Percentiles rank a stretch among this genome's conserved stretches.
Conservation (phyloP, 2,113 vertebrate genomes). For the Bettongia penicillata region DNA sequence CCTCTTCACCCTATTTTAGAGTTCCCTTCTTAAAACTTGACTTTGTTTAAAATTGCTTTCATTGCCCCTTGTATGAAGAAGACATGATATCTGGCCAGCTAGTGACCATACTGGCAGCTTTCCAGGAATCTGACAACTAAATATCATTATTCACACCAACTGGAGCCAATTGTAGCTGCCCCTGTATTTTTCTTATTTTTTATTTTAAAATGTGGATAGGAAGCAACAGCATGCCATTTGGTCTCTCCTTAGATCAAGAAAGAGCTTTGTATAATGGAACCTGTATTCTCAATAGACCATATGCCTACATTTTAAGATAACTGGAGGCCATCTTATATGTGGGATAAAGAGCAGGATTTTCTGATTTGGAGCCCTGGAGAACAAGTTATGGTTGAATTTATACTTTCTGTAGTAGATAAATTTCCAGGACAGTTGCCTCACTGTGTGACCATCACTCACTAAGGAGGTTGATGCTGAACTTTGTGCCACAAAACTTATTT, state of each 20-base stretch:
- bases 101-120: slow-evolving; percentile 57
- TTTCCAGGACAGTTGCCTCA: not conserved
- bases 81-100: slow-evolving; percentile 44
- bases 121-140: slow-evolving; percentile 72
- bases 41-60: slow-evolving; percentile 55
- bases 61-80: slow-evolving; percentile 30
- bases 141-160: slow-evolving; percentile 77
- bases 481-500: not conserved
- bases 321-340: slow-evolving; percentile 39
- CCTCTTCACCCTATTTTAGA: slow-evolving; percentile 36
- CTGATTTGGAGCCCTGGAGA: slow-evolving; percentile 49
- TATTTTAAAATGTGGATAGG: slow-evolving; percentile 62
- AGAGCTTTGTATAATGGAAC: slow-evolving; percentile 50
- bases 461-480: not conserved
- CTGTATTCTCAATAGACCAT: slow-evolving; percentile 25
- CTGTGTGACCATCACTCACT: slow-evolving; percentile 14
- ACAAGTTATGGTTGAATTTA: slow-evolving; percentile 3
- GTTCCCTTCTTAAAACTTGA: slow-evolving; percentile 52
- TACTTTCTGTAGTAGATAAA: slow-evolving; percentile 29
- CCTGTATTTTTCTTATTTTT: not conserved
- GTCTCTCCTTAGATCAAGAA: slow-evolving; percentile 44
- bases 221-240: slow-evolving; percentile 56
- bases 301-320: slow-evolving; percentile 59
- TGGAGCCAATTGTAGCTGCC: slow-evolving; percentile 73
- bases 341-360: not conserved